Evolutionary conservation across 2,113 vertebrate species (phyloP).

Genomic region (Nerophis ophidion): DNA sequence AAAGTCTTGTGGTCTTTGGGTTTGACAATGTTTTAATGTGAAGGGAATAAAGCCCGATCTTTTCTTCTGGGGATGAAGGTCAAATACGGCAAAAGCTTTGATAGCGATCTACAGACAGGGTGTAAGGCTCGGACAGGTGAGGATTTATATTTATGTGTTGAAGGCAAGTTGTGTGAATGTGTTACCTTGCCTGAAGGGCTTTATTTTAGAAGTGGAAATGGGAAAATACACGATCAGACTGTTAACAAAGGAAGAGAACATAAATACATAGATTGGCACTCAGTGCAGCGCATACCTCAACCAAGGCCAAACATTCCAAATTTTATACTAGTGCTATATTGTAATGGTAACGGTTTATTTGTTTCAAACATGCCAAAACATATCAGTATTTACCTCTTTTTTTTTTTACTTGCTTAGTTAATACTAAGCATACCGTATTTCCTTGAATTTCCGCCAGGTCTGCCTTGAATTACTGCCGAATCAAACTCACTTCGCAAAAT

Average conservation of each 20-base stretch:
- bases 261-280: constrained; percentile 14
- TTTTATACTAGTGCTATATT: too few species aligned
- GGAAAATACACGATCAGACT: constrained; percentile 42
- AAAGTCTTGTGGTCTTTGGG: constrained; percentile 56
- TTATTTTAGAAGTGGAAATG: constrained; percentile 47
- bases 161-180: constrained; percentile 46
- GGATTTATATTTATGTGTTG: constrained; percentile 36
- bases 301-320: neutral
- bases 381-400: too few species aligned
- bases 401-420: too few species aligned
- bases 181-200: constrained; percentile 45
- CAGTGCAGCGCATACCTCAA: neutral
- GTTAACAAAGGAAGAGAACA: constrained; percentile 29
- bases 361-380: constrained; percentile 9
- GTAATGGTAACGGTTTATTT: neutral
- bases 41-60: constrained; percentile 53
- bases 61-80: constrained; percentile 60
- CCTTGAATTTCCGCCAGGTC: too few species aligned
- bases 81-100: constrained; percentile 60
- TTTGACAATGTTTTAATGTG: constrained; percentile 58
- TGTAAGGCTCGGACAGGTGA: constrained; percentile 61
- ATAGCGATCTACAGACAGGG: constrained; percentile 61
- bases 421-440: too few species aligned
- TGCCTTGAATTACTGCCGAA: too few species aligned
- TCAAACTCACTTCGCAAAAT: too few species aligned